phyloP scores from a whole-genome alignment of 2,797 vertebrate genomes.

The Acanthurus leucopareius region DNA sequence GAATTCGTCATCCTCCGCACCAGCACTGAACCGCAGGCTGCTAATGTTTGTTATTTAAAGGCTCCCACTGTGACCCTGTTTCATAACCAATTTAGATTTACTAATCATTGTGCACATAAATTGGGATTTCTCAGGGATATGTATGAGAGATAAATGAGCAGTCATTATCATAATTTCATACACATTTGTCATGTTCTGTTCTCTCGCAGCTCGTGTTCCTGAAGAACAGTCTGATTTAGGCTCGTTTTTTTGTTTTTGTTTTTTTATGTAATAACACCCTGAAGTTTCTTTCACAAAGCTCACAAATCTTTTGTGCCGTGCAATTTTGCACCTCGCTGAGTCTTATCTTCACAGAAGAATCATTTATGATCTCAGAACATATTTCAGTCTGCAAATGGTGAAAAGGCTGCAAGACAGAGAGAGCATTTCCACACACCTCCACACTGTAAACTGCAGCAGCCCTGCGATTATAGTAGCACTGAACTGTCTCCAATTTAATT shows the following conservation, averaged over 20 bases:
- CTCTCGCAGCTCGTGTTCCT: slow-evolving; percentile 13
- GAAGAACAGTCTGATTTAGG: slow-evolving; percentile 4
- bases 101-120: slow-evolving; percentile 49
- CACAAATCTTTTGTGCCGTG: slow-evolving; percentile 23
- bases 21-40: slow-evolving; percentile 28
- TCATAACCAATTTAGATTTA: slow-evolving; percentile 39
- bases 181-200: slow-evolving; percentile 35
- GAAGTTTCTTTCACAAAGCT: slow-evolving; percentile 26
- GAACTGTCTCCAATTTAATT: slow-evolving; percentile 11
- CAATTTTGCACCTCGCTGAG: slow-evolving; percentile 21
- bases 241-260: not conserved
- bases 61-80: slow-evolving; percentile 43
- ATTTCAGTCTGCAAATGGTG: slow-evolving; percentile 3
- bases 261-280: slow-evolving; percentile 8
- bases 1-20: slow-evolving; percentile 44
- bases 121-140: slow-evolving; percentile 35
- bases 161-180: slow-evolving; percentile 45
- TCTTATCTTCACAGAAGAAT: slow-evolving; percentile 8
- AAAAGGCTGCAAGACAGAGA: slow-evolving; percentile 14
- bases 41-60: slow-evolving; percentile 61
- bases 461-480: not conserved
- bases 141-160: slow-evolving; percentile 37
- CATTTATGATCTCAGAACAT: slow-evolving; percentile 4
- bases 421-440: slow-evolving; percentile 4
- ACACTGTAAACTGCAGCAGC: not conserved